Base-by-base conservation (phyloP, 1,140 invertebrate genomes). In the Zaprionus nigranus region DNA sequence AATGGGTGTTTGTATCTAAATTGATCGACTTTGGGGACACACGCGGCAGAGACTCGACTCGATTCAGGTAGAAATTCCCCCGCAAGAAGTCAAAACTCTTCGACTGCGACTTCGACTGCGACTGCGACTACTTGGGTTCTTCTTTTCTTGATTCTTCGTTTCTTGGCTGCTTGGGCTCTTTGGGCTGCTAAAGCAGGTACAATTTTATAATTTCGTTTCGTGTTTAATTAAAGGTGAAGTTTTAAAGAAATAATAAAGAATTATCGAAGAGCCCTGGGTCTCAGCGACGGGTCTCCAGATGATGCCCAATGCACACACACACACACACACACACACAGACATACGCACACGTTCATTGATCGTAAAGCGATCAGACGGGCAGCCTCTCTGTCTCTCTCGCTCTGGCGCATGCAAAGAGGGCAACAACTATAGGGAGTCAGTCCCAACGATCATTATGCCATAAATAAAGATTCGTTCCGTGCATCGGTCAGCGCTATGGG, bases 161-260 rank as follows among this genome's bases (percentile, higher is more conserved):
- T 22, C 46, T 24, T 51, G 3, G 46, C 20, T 22, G 6, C 40
- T 43, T 43, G n/a, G 9, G 22, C 65, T 51, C 24, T 40, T 64
- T n/a, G 46, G 72, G 77, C 72, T 82, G 80, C 67, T 88, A 88
- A 90, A 90, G 85, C 85, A 90, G 85, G 85, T 90, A 90, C 85
- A 90, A 85, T 90, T 90, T 90, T 90, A 90, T 90, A 90, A 90
- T 90, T 90, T 90, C 86, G 85, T 90, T 90, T 90, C 85, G 81
- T 90, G 85, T 90, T 90, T 90, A 90, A 90, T 90, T 90, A 90
- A 90, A 90, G 85, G 85, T 90, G 85, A 90, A 90, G 85, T 90
- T 90, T 90, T 90, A 90, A 88, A 90, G 85, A 90, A 90, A 90
- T 90, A 90, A 90, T 90, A 90, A 90, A 90, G 86, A 90, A 90